phyloP scores from a whole-genome alignment of 2,797 vertebrate genomes.

The Coendou prehensilis region DNA sequence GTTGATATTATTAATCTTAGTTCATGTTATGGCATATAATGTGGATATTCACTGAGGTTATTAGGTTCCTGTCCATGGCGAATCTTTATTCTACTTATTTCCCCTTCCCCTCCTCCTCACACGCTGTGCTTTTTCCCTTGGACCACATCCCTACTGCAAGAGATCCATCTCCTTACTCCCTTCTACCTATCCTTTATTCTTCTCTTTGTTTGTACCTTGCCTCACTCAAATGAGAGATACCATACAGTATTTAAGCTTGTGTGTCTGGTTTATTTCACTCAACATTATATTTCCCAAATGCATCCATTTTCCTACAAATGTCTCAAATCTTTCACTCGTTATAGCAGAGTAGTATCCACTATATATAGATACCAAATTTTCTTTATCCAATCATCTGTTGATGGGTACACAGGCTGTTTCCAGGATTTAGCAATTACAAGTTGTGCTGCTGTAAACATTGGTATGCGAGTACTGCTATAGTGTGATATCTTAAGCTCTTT shows the following conservation, averaged over 20 bases:
- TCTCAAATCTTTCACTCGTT: neutral
- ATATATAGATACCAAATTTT: no score
- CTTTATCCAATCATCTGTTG: no score
- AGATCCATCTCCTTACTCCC: neutral
- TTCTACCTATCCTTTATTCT: neutral
- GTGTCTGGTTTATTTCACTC: neutral
- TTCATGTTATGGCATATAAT: neutral
- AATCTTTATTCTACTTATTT: neutral
- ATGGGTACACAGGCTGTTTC: neutral
- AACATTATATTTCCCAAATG: neutral
- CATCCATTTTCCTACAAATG: neutral
- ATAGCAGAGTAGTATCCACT: neutral
- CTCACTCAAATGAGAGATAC: neutral
- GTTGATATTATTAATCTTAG: neutral
- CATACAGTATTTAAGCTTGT: neutral
- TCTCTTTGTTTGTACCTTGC: neutral
- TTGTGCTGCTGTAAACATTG: no score
- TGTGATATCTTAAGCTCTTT: no score
- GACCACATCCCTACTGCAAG: neutral
- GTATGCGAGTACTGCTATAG: no score
- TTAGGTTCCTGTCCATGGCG: neutral
- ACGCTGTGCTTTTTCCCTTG: neutral
- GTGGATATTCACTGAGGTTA: neutral
- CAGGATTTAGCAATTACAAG: neutral
- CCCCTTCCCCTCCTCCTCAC: neutral